Conservation (phyloP, 2,888 invertebrate species). For the Chamaedrilus cognettii region DNA sequence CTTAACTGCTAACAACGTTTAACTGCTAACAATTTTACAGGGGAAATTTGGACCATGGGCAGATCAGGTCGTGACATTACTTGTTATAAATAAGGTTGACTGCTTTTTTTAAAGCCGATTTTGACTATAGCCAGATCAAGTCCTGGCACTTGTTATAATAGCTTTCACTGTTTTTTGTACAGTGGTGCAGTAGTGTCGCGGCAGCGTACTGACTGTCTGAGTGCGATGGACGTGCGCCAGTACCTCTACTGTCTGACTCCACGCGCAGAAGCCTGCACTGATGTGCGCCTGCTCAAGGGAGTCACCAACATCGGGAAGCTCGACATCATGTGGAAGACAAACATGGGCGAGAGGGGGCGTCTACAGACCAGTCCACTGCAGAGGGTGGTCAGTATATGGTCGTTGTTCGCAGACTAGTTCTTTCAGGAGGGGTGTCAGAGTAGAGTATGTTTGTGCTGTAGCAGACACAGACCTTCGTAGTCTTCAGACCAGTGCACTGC, state of each 20-base stretch:
- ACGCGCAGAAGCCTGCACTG: conserved; percentile 73
- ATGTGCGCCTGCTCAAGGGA: conserved; percentile 74
- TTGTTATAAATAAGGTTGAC: too few species aligned
- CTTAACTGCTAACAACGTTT: too few species aligned
- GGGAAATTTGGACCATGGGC: too few species aligned
- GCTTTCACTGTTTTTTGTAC: too few species aligned
- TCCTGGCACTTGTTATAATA: too few species aligned
- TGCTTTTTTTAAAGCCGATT: too few species aligned
- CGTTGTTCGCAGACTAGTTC: too few species aligned
- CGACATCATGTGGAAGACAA: conserved; percentile 97
- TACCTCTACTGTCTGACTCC: conserved; percentile 92
- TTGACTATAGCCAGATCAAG: too few species aligned
- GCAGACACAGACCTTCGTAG: conserved; percentile 55
- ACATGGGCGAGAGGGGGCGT: conserved; percentile 94
- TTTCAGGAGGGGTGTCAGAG: too few species aligned
- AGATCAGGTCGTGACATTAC: too few species aligned
- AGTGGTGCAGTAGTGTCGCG: too few species aligned
- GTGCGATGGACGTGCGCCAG: conserved; percentile 89
- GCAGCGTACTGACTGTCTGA: conserved; percentile 65
- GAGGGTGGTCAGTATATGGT: conserved; percentile 72
- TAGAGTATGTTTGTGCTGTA: neutral
- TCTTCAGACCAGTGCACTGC: conserved; percentile 91
- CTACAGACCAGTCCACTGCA: conserved; percentile 94
- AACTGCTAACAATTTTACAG: too few species aligned
- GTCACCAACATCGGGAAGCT: conserved; percentile 77